These are phyloP conservation scores for Toxotes lorentzi DNA, from an alignment of 2,797 vertebrate genomes.

Conservation along the genomic window DNA sequence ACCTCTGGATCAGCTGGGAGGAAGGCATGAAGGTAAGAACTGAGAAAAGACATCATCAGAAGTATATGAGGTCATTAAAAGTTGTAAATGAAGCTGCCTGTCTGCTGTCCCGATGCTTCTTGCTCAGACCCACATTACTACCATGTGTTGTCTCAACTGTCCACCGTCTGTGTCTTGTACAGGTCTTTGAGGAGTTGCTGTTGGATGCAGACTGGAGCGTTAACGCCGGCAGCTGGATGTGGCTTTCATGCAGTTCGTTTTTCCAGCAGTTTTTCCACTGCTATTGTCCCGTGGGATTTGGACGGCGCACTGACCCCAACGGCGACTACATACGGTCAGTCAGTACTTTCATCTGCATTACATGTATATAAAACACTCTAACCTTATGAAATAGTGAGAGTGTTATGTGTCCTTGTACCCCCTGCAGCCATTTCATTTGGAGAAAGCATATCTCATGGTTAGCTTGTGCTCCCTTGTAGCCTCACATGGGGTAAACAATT, in stretches of 20 bases:
- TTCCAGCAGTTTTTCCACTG: slow-evolving; percentile 98
- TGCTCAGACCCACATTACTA: not conserved
- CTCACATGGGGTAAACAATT: slow-evolving; percentile 5
- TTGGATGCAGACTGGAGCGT: slow-evolving; percentile 98
- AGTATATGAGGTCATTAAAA: not conserved
- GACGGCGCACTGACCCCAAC: slow-evolving; percentile 93
- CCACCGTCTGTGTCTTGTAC: slow-evolving; percentile 19
- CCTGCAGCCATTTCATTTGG: not conserved
- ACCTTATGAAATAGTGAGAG: not conserved
- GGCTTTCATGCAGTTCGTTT: slow-evolving; percentile 97
- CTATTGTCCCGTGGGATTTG: slow-evolving; percentile 96
- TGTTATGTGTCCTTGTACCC: not conserved
- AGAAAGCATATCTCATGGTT: slow-evolving; percentile 14
- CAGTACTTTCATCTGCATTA: not conserved
- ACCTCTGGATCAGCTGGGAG: slow-evolving; percentile 98
- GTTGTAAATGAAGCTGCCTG: not conserved
- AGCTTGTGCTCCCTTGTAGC: slow-evolving; percentile 10
- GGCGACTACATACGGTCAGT: slow-evolving; percentile 95
- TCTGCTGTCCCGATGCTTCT: not conserved
- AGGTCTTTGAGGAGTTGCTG: slow-evolving; percentile 96
- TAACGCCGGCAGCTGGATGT: slow-evolving; percentile 98
- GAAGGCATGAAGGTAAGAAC: slow-evolving; percentile 94
- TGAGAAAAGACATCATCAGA: not conserved
- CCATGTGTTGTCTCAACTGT: not conserved
- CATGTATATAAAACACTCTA: not conserved